Conservation (phyloP, 92 coral and sea anemone genomes). For the Epizoanthus stellaris region DNA sequence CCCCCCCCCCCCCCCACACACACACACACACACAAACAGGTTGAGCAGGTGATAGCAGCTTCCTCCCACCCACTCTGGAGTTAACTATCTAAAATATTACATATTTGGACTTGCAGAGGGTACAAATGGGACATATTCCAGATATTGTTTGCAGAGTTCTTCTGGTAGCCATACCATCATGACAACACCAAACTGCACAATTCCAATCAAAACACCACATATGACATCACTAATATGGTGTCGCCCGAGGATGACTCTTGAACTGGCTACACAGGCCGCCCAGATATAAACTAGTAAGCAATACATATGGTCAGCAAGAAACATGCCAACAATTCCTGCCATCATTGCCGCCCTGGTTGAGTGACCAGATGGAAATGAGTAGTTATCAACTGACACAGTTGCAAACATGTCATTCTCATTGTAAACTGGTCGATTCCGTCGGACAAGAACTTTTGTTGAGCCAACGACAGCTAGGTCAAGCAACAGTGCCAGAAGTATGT, state of each 20-base stretch:
- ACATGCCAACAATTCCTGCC: constrained; percentile 69
- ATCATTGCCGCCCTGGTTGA: constrained; percentile 91
- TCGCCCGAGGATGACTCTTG: constrained; percentile 91
- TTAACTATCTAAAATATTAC: too few species aligned
- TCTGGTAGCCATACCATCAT: constrained; percentile 70
- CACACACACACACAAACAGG: too few species aligned
- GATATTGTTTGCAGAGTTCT: constrained; percentile 52
- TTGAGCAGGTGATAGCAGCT: too few species aligned
- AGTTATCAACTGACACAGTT: constrained; percentile 91
- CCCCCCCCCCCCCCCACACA: too few species aligned
- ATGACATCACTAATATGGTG: constrained; percentile 92
- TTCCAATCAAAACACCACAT: constrained; percentile 83
- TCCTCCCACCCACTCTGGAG: too few species aligned
- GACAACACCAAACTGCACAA: constrained; percentile 68
- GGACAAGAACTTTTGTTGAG: constrained; percentile 63
- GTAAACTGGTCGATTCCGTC: constrained; percentile 80
- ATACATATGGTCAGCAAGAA: constrained; percentile 39
- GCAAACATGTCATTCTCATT: constrained; percentile 93
- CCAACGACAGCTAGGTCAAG: constrained; percentile 88
- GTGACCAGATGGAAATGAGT: constrained; percentile 97
- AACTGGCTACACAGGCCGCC: constrained; percentile 82
- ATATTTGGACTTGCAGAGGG: not conserved
- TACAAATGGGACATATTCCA: constrained; percentile 45
- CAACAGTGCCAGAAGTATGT: constrained; percentile 77
- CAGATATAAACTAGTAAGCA: constrained; percentile 73